Conservation (phyloP, 1,140 invertebrate species). For the Drosophila rufa region DNA sequence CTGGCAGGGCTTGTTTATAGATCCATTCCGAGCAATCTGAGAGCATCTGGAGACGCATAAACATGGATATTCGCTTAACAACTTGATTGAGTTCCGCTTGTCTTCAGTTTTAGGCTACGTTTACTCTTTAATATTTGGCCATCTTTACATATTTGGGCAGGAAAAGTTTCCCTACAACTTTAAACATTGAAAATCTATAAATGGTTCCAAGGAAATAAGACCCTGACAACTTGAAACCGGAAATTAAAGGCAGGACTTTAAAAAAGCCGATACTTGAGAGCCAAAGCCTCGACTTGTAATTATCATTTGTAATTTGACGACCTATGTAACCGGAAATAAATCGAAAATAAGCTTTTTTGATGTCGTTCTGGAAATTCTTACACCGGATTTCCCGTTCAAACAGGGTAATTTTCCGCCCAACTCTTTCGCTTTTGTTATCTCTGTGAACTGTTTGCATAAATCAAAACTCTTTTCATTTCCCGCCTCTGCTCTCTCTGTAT, state of each 20-base stretch:
- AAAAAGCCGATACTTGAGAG: neutral
- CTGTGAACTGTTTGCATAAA: slow-evolving; percentile 68
- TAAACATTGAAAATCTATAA: neutral
- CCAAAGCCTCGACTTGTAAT: neutral
- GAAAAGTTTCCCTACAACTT: neutral
- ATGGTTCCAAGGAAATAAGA: neutral
- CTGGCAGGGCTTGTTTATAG: slow-evolving; percentile 39
- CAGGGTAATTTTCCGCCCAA: slow-evolving; percentile 32
- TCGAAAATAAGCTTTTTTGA: slow-evolving; percentile 1
- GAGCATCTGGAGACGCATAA: slow-evolving; percentile 42
- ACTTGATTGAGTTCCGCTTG: slow-evolving; percentile 40
- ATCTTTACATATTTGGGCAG: too few relatives aligned
- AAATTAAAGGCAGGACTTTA: neutral
- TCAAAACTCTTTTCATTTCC: slow-evolving; percentile 59
- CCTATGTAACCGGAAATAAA: slow-evolving; percentile 11
- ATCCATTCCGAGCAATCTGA: slow-evolving; percentile 31
- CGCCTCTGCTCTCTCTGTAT: slow-evolving; percentile 13
- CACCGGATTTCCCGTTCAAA: slow-evolving; percentile 22
- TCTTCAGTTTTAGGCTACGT: neutral
- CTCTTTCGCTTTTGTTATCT: slow-evolving; percentile 32
- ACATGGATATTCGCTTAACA: slow-evolving; percentile 31
- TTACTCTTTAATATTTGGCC: neutral
- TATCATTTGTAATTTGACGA: slow-evolving; percentile 3
- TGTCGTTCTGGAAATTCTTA: neutral
- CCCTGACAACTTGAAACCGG: neutral